These are phyloP conservation scores for Orestias chungarensis DNA, from an alignment of 2,797 vertebrate genomes.

Conservation along the genomic window DNA sequence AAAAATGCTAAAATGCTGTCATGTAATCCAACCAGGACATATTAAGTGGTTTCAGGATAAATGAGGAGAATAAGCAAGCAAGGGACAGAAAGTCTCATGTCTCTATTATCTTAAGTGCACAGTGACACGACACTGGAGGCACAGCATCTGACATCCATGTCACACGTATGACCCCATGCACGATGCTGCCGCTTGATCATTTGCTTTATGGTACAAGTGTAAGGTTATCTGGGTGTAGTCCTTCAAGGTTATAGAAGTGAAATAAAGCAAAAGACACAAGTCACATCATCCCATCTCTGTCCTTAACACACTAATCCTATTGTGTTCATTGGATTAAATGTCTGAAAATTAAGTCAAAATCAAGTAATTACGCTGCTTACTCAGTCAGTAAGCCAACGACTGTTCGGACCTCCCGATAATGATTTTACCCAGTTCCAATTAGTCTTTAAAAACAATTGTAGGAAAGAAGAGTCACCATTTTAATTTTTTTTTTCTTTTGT, in stretches of 20 bases:
- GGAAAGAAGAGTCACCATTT: too few species aligned
- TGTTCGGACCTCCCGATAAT: not conserved
- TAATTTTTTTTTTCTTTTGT: too few species aligned
- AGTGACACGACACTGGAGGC: slow-evolving; percentile 26
- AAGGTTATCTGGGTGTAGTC: slow-evolving; percentile 32
- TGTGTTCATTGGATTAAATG: not conserved
- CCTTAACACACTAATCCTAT: not conserved
- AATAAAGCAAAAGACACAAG: slow-evolving; percentile 23
- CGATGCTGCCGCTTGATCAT: slow-evolving; percentile 44
- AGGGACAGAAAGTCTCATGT: slow-evolving; percentile 30
- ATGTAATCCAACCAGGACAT: slow-evolving; percentile 18
- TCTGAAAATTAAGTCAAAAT: not conserved
- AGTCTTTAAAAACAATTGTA: too few species aligned
- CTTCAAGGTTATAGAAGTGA: slow-evolving; percentile 40
- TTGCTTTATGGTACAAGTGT: slow-evolving; percentile 44
- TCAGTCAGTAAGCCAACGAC: not conserved
- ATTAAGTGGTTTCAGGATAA: slow-evolving; percentile 47
- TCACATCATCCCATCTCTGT: slow-evolving; percentile 12
- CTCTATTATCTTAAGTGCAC: slow-evolving; percentile 67
- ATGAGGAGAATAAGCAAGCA: slow-evolving; percentile 38
- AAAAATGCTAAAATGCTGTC: slow-evolving; percentile 20
- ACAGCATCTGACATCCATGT: slow-evolving; percentile 50
- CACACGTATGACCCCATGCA: slow-evolving; percentile 46
- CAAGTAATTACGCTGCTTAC: not conserved
- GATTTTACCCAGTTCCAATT: too few species aligned